A percentile compares a stretch with the other conserved stretches of the same genome.
Conservation (phyloP, 1,140 invertebrate species). For the Anastrepha obliqua region DNA sequence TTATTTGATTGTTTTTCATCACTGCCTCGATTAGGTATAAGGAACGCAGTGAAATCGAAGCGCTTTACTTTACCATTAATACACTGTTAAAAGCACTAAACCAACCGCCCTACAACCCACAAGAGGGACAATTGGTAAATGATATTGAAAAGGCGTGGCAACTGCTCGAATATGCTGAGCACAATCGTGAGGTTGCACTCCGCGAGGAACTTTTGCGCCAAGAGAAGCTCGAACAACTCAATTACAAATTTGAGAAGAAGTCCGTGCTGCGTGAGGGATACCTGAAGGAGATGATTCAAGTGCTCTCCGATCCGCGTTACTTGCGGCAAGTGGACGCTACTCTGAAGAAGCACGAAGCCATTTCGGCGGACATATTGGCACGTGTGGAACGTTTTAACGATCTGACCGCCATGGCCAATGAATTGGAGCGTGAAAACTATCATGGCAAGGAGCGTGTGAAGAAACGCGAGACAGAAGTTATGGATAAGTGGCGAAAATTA, state of each 20-base stretch:
- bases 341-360: constrained; percentile 98
- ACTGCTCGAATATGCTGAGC: constrained; percentile 94
- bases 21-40: constrained; percentile 82
- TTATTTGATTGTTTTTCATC: too few relatives aligned
- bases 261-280: constrained; percentile 82
- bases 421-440: constrained; percentile 93
- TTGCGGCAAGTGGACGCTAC: constrained; percentile 96
- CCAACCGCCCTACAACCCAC: constrained; percentile 91
- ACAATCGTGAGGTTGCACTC: constrained; percentile 93
- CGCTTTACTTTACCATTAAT: constrained; percentile 96
- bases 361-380: constrained; percentile 96
- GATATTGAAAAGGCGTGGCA: constrained; percentile 96
- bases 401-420: constrained; percentile 92
- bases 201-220: constrained; percentile 93
- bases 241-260: constrained; percentile 97
- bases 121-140: constrained; percentile 92
- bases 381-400: constrained; percentile 96
- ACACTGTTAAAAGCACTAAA: constrained; percentile 95
- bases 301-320: constrained; percentile 93
- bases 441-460: constrained; percentile 90
- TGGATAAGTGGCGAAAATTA: constrained; percentile 90
- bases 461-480: constrained; percentile 88
- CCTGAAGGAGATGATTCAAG: constrained; percentile 98
- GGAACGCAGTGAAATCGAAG: constrained; percentile 97
- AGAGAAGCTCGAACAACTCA: constrained; percentile 94